Percentiles rank a stretch among this genome's conserved stretches.
Evolutionary conservation across 2,888 invertebrate genomes (phyloP).

Genomic region (Cerceris rybyensis): DNA sequence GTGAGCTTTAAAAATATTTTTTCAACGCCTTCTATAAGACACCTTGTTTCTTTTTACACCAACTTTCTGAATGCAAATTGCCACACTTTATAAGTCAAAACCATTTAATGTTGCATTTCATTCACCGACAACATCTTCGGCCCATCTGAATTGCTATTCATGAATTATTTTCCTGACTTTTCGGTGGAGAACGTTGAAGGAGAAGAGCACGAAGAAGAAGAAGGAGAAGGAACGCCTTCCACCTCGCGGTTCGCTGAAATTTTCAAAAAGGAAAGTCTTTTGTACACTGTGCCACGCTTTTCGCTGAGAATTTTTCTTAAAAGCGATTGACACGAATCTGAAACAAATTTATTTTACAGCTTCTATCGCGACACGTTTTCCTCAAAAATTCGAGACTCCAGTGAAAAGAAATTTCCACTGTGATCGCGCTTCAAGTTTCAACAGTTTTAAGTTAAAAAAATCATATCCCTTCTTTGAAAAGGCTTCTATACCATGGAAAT

Average conservation of each 20-base stretch:
- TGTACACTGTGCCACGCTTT: neutral
- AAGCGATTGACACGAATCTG: too few species aligned
- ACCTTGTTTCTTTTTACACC: constrained; percentile 5
- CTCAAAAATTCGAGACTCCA: too few species aligned
- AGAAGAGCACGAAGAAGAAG: neutral
- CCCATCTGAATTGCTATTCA: constrained; percentile 36
- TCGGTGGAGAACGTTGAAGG: neutral
- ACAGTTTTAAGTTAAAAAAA: too few species aligned
- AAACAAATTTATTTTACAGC: too few species aligned
- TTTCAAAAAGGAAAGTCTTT: constrained; percentile 16
- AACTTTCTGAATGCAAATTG: constrained; percentile 43
- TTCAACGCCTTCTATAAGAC: too few species aligned
- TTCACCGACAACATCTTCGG: constrained; percentile 42
- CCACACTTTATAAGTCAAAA: constrained; percentile 33
- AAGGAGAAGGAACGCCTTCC: neutral
- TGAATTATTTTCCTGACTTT: constrained; percentile 42
- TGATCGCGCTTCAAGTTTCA: too few species aligned
- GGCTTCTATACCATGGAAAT: too few species aligned
- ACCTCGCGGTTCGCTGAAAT: constrained; percentile 9
- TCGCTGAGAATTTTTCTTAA: neutral
- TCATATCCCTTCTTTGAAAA: too few species aligned
- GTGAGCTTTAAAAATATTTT: too few species aligned
- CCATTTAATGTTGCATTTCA: constrained; percentile 45
- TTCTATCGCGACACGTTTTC: too few species aligned
- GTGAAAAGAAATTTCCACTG: too few species aligned